Conservation (phyloP, 2,113 vertebrate species). For the Oreochromis spilurus region DNA sequence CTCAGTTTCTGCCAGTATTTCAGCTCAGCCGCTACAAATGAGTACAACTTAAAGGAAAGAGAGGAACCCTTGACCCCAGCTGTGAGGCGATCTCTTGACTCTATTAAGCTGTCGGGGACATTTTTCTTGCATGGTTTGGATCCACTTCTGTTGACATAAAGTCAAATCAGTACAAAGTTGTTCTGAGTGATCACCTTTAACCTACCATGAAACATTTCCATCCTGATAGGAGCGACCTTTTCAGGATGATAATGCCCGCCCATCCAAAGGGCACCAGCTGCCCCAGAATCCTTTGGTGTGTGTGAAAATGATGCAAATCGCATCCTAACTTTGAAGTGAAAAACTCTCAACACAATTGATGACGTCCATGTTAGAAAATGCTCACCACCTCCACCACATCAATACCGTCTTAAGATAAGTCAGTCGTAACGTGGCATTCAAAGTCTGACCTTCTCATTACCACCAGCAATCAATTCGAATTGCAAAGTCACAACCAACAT, state of each 20-base stretch:
- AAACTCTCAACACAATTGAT: not conserved
- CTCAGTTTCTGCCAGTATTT: not conserved
- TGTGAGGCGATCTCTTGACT: not conserved
- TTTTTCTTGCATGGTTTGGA: not conserved
- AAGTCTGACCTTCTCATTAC: not conserved
- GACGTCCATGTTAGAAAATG: not conserved
- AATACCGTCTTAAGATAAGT: rapidly evolving
- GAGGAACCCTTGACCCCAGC: not conserved
- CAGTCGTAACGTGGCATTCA: not conserved
- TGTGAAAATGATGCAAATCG: not conserved
- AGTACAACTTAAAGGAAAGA: not conserved
- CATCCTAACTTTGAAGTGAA: not conserved
- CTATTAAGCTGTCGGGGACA: not conserved
- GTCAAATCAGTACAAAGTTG: not conserved
- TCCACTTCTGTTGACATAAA: not conserved
- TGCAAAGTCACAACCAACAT: not conserved
- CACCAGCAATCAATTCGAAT: not conserved
- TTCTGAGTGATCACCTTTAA: not conserved
- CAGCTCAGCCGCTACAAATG: not conserved
- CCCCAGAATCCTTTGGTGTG: not conserved
- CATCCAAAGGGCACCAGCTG: not conserved
- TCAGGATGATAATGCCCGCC: not conserved
- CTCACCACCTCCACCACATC: not conserved
- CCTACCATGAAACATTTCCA: not conserved
- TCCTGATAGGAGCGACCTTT: not conserved